Base-by-base conservation (phyloP, 2,797 vertebrate species). In the Aphelocoma californica region DNA sequence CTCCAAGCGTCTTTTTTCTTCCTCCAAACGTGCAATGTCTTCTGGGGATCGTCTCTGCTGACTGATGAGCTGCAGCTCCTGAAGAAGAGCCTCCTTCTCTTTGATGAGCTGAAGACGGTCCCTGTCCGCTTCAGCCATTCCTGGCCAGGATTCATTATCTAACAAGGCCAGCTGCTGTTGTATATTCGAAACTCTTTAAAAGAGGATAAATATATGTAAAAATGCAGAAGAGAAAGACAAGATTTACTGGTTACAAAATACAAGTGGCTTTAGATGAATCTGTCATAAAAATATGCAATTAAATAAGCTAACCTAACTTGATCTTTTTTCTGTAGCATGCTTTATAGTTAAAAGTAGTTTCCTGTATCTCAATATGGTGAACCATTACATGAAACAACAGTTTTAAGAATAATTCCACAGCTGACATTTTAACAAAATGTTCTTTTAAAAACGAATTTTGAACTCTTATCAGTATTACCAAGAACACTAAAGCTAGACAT, bases 61-160 rank as follows among this genome's bases (percentile, higher is more conserved):
- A 91, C 98, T 98, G 95, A 99, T 98, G 92, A 99, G 98, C 94
- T 98, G 99, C 77, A 99, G 57, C 97, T 99, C 99, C 96, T 99
- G 99, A 86, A 99, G 98, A 32, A 99, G 98, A 20, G 99, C 99
- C 94, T 99, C 99, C 96, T 99, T 99, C 97, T 99, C 99, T 8
- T 98, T 98, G 97, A 99, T 98, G 72, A 99, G 98, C 98, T 99
- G 99, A 97, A 99, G 94, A 96, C 98, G 99, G 98, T 99, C 99
- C 36, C 98, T 98, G 97, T 99, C 99, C 0, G 98, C 99, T 95
- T 99, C 99, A 3, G 98, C 99, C 90, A 99, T 98, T 29, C 99
- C 99, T 0, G 99, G 99, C 99, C 99, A 99, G 90, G 98, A 98
- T 97, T 99, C 99, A 8, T 96, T 98, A 94, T 99, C 99, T 83